Evolutionary conservation across 2,113 vertebrate species (phyloP).

Genomic region (Nothobranchius furzeri): DNA sequence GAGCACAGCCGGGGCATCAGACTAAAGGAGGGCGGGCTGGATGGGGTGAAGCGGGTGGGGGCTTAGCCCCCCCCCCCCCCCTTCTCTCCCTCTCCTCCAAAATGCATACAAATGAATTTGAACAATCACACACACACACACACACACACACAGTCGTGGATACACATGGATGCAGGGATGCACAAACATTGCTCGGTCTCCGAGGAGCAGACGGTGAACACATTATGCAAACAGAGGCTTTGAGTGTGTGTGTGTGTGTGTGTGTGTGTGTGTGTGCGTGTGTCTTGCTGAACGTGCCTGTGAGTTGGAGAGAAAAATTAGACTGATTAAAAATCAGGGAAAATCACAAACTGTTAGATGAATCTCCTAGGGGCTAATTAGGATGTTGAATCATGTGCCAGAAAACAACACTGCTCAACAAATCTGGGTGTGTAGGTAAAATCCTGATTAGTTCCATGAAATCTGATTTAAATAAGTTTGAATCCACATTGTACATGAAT

Average conservation of each 20-base stretch:
- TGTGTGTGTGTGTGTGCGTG: slow-evolving; percentile 68
- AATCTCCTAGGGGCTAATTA: slow-evolving; percentile 80
- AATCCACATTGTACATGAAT: slow-evolving; percentile 30
- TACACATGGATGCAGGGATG: slow-evolving; percentile 53
- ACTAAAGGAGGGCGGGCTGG: slow-evolving; percentile 35
- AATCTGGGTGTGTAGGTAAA: slow-evolving; percentile 61
- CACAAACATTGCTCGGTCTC: slow-evolving; percentile 75
- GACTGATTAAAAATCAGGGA: slow-evolving; percentile 79
- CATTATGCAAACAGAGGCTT: slow-evolving; percentile 77
- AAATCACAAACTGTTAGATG: slow-evolving; percentile 77
- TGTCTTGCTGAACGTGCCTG: slow-evolving; percentile 66
- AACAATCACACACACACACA: slow-evolving; percentile 40
- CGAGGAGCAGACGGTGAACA: slow-evolving; percentile 74
- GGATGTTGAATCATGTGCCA: slow-evolving; percentile 64
- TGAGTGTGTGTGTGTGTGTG: slow-evolving; percentile 65
- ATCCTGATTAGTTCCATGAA: slow-evolving; percentile 48
- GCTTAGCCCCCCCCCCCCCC: slow-evolving; percentile 9
- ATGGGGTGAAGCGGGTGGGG: not conserved
- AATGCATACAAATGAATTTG: slow-evolving; percentile 71
- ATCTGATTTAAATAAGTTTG: slow-evolving; percentile 46
- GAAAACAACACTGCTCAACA: slow-evolving; percentile 60
- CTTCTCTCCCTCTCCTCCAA: slow-evolving; percentile 46
- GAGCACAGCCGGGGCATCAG: slow-evolving; percentile 62
- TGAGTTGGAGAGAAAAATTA: slow-evolving; percentile 75
- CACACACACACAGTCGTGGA: slow-evolving; percentile 30